A percentile compares a stretch with the other conserved stretches of the same genome.
Evolutionary conservation across 2,888 invertebrate species (phyloP).

Genomic region (Epinotia ramella): DNA sequence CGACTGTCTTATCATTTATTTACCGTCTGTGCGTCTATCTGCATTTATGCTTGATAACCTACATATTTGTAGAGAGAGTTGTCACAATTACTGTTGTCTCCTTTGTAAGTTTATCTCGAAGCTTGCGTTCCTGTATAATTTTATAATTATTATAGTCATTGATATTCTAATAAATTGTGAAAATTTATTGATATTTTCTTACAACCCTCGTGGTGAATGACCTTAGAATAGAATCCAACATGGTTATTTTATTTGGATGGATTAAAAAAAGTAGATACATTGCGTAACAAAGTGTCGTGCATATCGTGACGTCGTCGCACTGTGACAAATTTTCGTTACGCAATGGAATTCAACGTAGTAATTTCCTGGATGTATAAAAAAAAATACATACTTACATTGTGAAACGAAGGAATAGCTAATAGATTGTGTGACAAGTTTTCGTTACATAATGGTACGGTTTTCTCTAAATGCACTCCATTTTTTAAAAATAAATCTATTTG

Average conservation of each 20-base stretch:
- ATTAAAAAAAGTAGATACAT: not conserved
- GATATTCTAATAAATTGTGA: conserved; percentile 42
- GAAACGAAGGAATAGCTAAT: no score
- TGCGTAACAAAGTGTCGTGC: not conserved
- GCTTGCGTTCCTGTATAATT: conserved; percentile 35
- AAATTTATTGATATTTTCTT: conserved; percentile 26
- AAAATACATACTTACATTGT: no score
- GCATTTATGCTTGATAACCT: conserved; percentile 40
- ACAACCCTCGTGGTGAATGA: not conserved
- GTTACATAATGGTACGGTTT: no score
- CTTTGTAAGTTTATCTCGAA: conserved; percentile 35
- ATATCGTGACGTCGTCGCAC: no score
- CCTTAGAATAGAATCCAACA: not conserved
- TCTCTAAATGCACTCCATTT: no score
- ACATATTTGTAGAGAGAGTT: conserved; percentile 28
- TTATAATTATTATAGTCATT: conserved; percentile 32
- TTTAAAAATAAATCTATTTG: no score
- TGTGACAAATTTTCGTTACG: not conserved
- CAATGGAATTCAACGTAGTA: not conserved
- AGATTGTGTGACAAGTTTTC: no score
- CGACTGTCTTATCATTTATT: conserved; percentile 38
- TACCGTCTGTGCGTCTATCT: conserved; percentile 30
- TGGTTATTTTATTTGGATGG: not conserved
- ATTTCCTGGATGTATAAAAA: no score
- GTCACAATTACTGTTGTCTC: conserved; percentile 27